phyloP scores from a whole-genome alignment of 35 echinoderm and acorn worm genomes.

The Holothuria glaberrima region DNA sequence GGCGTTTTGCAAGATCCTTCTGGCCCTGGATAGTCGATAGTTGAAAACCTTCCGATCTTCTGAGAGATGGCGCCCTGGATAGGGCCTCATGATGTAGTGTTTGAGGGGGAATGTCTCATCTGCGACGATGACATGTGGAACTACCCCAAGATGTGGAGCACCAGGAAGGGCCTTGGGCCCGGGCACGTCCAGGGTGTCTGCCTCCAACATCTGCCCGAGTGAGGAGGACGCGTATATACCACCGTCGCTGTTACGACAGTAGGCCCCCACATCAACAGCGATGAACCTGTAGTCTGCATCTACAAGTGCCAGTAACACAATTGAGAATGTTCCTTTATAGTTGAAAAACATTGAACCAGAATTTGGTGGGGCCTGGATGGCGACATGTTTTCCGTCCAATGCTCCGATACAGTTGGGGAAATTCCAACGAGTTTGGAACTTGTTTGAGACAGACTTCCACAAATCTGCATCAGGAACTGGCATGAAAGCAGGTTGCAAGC shows the following conservation, averaged over 20 bases:
- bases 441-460: not conserved
- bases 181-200: not conserved
- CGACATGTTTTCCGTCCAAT: slow-evolving; percentile 72
- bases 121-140: slow-evolving; percentile 43
- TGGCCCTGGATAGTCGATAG: slow-evolving; percentile 57
- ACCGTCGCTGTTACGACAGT: slow-evolving; percentile 15
- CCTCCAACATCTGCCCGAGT: not conserved
- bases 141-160: not conserved
- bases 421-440: not conserved
- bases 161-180: not conserved
- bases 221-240: not conserved
- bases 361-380: slow-evolving; percentile 46
- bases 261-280: slow-evolving; percentile 38
- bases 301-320: slow-evolving; percentile 53
- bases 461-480: slow-evolving; percentile 1
- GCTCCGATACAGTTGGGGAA: slow-evolving; percentile 34
- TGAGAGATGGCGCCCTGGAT: not conserved
- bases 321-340: slow-evolving; percentile 47
- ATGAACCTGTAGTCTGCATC: slow-evolving; percentile 51
- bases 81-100: slow-evolving; percentile 25
- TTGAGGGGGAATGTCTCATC: slow-evolving; percentile 62
- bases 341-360: slow-evolving; percentile 62
- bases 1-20: slow-evolving; percentile 50
- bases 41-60: slow-evolving; percentile 48
- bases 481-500: slow-evolving; percentile 4